phyloP scores from a whole-genome alignment of 30 jellyfish, hydroid and myxozoan genomes.

The Rhopilema esculentum region DNA sequence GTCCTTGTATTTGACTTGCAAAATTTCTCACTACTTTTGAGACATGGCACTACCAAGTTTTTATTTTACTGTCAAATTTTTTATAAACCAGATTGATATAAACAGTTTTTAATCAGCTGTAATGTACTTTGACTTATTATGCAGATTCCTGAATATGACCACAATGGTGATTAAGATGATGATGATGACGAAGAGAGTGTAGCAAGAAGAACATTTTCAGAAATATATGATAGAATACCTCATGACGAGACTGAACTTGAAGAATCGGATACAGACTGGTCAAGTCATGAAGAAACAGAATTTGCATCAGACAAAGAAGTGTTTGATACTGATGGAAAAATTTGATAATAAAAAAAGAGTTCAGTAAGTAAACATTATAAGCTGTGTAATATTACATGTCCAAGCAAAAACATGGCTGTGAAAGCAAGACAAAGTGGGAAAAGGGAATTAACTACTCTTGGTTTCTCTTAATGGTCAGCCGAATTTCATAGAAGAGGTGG shows the following conservation, averaged over 20 bases:
- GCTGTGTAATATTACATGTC: neutral
- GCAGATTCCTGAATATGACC: too few species aligned
- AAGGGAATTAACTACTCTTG: constrained; percentile 1
- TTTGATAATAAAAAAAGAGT: too few species aligned
- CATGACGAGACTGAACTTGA: neutral
- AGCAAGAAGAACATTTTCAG: neutral
- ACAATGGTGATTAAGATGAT: neutral
- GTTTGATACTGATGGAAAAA: neutral
- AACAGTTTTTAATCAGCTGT: too few species aligned
- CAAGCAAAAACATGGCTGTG: constrained; percentile 4
- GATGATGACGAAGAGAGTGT: neutral
- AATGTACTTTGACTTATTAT: too few species aligned
- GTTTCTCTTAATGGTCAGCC: too few species aligned
- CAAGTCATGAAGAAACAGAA: constrained; percentile 1
- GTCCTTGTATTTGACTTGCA: too few species aligned
- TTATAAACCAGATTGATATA: too few species aligned
- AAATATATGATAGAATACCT: neutral
- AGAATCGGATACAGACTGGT: neutral
- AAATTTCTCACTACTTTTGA: too few species aligned
- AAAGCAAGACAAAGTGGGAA: neutral
- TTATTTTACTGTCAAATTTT: too few species aligned
- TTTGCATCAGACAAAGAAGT: neutral
- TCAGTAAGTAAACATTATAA: too few species aligned
- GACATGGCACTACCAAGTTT: too few species aligned
- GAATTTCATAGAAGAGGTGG: too few species aligned